Base-by-base conservation (phyloP, 2,113 vertebrate species). In the Syngnathoides biaculeatus region DNA sequence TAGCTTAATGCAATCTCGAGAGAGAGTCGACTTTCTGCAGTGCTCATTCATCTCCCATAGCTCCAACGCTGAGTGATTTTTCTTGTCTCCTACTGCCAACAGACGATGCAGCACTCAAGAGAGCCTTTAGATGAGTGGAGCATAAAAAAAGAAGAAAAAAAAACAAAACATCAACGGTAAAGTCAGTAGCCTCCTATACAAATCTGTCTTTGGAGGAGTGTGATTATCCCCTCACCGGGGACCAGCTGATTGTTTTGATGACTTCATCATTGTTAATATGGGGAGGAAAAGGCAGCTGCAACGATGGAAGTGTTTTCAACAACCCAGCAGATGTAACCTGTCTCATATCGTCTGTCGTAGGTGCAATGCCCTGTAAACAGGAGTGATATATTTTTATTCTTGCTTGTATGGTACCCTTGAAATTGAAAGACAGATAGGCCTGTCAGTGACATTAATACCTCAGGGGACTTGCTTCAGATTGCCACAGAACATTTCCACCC, bases 41-140 rank as follows among this genome's bases (percentile, higher is more conserved):
- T 10, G 65, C 39, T 45, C 7, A 3, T 42, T 72, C 50, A 13
- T 68, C 14, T 62, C 17, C 43, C 4, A 73, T 71, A 38, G 24
- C 40, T 48, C 38, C 8, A 13, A 14, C 53, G 5, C 70, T 17
- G 65, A 43, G 30, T 59, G 40, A 2, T 0, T 71, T 48, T 69
- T 27, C 63, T 65, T 27, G 14, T 47, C 19, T 78, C 38, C 64
- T 53, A 42, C 42, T 42, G 47, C 57, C 71, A 53, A 24, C 69
- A 87, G 83, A 71, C 13, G 66, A 75, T 67, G 70, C 75, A 39
- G 65, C 50, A 47, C 79, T 84, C 69, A 79, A 64, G 79, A 71
- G 64, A 68, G 72, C 75, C 40, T 74, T 74, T 88, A 78, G 72
- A 86, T 87, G 86, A 85, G 68, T 84, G 76, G 87, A 71, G 64